Evolutionary conservation across 2,888 invertebrate species (phyloP).

Genomic region (Tricholauxania praeusta): DNA sequence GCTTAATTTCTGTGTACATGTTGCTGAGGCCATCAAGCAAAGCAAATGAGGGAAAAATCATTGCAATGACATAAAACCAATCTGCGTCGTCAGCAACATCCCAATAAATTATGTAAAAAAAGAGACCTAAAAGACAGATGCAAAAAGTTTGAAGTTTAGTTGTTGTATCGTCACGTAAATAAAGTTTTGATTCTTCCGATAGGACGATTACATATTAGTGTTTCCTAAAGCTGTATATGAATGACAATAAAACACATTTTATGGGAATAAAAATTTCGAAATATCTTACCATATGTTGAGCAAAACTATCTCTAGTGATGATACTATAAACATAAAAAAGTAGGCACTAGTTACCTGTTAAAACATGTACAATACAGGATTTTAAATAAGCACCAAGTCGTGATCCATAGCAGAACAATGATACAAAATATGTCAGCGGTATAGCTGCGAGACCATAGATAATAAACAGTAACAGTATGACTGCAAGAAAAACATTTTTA

Average conservation of each 20-base stretch:
- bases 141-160: too few species aligned
- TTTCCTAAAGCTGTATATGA: too few species aligned
- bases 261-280: too few species aligned
- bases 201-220: too few species aligned
- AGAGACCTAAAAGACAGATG: constrained; percentile 43
- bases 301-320: too few species aligned
- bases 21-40: constrained; percentile 58
- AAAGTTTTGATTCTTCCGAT: too few species aligned
- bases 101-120: constrained; percentile 57
- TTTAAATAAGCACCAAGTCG: constrained; percentile 78
- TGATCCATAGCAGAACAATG: constrained; percentile 76
- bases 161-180: too few species aligned
- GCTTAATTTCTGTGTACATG: constrained; percentile 51
- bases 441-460: constrained; percentile 79
- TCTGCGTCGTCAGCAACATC: constrained; percentile 54
- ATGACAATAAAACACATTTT: too few species aligned
- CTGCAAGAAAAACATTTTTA: constrained; percentile 62
- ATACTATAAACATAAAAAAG: too few species aligned
- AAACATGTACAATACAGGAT: constrained; percentile 71
- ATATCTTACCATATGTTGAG: too few species aligned
- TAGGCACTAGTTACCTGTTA: constrained; percentile 44
- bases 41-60: constrained; percentile 55
- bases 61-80: constrained; percentile 51
- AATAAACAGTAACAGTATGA: constrained; percentile 73
- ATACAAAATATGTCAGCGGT: constrained; percentile 78